Evolutionary conservation across 2,888 invertebrate species (phyloP), one percentile per base, ranked within the genome.

Genomic region (Ennomos fuscantarius): DNA sequence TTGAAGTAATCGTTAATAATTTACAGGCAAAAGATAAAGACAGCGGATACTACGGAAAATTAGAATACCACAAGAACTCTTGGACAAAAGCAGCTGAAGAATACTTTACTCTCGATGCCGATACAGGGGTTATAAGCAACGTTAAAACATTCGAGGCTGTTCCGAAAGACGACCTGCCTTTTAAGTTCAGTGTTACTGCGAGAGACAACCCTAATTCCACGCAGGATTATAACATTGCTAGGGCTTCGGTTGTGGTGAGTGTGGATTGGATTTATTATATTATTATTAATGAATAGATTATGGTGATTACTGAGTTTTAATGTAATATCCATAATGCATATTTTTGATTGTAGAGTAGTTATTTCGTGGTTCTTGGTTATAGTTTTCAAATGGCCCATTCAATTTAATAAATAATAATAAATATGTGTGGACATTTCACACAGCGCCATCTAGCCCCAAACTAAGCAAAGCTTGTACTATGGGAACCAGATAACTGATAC

Each of bases 1-100:
- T 15, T 15, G 2, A 15, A 15, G 24, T 24, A 3, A 3, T 24
- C 24, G 24, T 24, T 24, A 6, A 24, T 15, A 2, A 24, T 24
- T 62, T 58, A 9, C 65, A 96, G 93, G 98, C 98, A 0, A 95
- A 95, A 66, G 98, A 99, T 84, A 94, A 94, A 66, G 98, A 99
- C 79, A 96, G 96, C 52, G 97, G 97, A 0, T 95, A 95, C 63
- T 96, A 94, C 79, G 98, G 98, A 1, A 95, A 95, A 74, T 88
- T 98, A 15, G 94, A 95, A 64, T 98, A 97, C 82, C 89, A 87
- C 8, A 91, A 91, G 70, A 91, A 86, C 70, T 92, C 86, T 0
- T 93, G 85, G 92, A 89, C 77, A 35, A 90, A 80, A 73, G 85
- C 82, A 10, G 93, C 86, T 9, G 93, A 93, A 3, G 94, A 95